A percentile compares a stretch with the other conserved stretches of the same genome.
Evolutionary conservation across 2,888 invertebrate genomes (phyloP).

Genomic region (Rhaphigaster nebulosa): DNA sequence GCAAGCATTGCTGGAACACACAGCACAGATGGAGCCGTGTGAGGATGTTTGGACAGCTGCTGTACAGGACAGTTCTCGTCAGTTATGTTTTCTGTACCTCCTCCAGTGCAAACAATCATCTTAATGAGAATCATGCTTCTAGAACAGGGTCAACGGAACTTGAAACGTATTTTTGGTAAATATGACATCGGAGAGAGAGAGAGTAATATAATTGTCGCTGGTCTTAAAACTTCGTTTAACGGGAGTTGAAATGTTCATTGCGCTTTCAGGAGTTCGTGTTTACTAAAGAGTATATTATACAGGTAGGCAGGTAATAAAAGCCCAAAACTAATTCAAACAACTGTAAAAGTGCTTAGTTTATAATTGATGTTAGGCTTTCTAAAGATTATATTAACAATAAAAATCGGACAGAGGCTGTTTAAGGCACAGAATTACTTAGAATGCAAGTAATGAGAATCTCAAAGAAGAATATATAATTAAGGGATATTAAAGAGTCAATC

Average conservation of each 20-base stretch:
- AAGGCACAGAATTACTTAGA: too few species aligned
- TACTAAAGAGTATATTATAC: neutral
- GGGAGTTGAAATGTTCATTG: neutral
- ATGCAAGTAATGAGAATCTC: too few species aligned
- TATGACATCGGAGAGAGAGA: neutral
- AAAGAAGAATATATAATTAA: too few species aligned
- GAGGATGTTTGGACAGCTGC: constrained; percentile 3
- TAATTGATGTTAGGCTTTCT: too few species aligned
- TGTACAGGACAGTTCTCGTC: neutral
- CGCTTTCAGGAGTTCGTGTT: neutral
- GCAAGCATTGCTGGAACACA: neutral
- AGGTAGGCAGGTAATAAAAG: neutral
- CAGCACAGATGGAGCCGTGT: neutral
- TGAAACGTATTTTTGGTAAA: neutral
- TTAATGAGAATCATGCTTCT: neutral
- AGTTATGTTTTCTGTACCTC: neutral
- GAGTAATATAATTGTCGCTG: neutral
- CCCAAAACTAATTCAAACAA: neutral
- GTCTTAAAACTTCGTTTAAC: neutral
- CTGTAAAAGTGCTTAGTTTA: neutral
- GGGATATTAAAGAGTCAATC: too few species aligned
- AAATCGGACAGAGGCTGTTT: too few species aligned
- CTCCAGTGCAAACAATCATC: neutral
- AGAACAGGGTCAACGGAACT: neutral
- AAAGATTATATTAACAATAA: too few species aligned